Evolutionary conservation across 2,797 vertebrate genomes (phyloP).

Genomic region (Crypturellus tataupa): DNA sequence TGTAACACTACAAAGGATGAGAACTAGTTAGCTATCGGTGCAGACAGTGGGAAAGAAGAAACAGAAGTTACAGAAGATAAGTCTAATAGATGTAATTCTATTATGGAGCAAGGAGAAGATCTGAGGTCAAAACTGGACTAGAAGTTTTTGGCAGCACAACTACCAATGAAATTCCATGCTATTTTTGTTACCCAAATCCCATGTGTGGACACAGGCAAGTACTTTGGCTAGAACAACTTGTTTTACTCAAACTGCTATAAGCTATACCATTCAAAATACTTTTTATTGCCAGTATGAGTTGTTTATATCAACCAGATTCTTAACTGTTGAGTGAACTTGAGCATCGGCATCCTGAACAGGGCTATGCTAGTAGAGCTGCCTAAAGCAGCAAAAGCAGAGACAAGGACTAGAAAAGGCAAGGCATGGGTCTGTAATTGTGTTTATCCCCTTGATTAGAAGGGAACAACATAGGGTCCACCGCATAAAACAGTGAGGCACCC

Average conservation of each 20-base stretch:
- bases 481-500: background rate
- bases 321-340: background rate
- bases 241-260: slow-evolving; percentile 18
- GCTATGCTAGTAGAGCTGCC: background rate
- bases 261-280: background rate
- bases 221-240: slow-evolving; percentile 40
- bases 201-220: background rate
- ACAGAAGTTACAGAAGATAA: background rate
- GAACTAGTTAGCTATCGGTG: background rate
- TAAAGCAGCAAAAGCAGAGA: slow-evolving; percentile 4
- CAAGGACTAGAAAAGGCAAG: background rate
- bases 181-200: slow-evolving; percentile 57
- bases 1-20: background rate
- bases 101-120: background rate
- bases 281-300: background rate
- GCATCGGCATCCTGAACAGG: background rate
- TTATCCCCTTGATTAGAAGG: background rate
- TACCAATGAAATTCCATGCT: slow-evolving; percentile 22
- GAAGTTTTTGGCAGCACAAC: slow-evolving; percentile 36
- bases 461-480: background rate
- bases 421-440: slow-evolving; percentile 23
- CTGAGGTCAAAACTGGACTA: background rate
- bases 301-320: background rate
- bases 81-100: background rate
- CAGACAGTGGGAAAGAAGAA: background rate